Evolutionary conservation across 2,797 vertebrate species (phyloP).

Genomic region (Cetoscarus ocellatus): DNA sequence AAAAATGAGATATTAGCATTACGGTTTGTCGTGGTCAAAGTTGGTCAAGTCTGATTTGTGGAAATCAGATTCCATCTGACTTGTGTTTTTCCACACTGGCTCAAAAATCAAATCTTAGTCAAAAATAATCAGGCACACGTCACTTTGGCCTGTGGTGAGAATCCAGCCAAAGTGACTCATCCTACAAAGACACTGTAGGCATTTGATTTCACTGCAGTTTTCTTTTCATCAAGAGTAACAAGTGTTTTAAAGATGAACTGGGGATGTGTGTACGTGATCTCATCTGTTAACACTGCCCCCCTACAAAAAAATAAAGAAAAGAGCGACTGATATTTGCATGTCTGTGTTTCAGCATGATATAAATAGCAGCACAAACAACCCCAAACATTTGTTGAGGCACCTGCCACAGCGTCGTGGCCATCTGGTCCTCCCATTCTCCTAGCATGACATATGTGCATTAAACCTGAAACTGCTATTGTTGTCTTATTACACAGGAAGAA

Average conservation of each 20-base stretch:
- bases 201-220: too few relatives aligned
- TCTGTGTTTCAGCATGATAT: conserved; percentile 82
- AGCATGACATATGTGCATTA: conserved; percentile 84
- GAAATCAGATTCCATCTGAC: too few relatives aligned
- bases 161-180: too few relatives aligned
- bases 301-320: conserved; percentile 36
- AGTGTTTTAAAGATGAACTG: conserved; percentile 17
- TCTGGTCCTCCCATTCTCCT: conserved; percentile 84
- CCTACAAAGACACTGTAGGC: too few relatives aligned
- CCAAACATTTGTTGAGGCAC: conserved; percentile 88
- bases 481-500: conserved; percentile 44
- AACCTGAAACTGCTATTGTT: conserved; percentile 81
- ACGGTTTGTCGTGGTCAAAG: too few relatives aligned
- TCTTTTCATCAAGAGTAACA: neutral
- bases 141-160: too few relatives aligned
- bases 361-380: conserved; percentile 84
- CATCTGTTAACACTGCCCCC: conserved; percentile 79
- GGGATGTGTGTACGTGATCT: conserved; percentile 60
- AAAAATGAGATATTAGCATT: too few relatives aligned
- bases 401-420: conserved; percentile 83
- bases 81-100: too few relatives aligned
- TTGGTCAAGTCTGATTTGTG: too few relatives aligned
- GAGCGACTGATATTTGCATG: conserved; percentile 76
- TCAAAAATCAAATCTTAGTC: too few relatives aligned
- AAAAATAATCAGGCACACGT: too few relatives aligned